Conservation (phyloP, 2,888 invertebrate species). For the Clostera curtula region DNA sequence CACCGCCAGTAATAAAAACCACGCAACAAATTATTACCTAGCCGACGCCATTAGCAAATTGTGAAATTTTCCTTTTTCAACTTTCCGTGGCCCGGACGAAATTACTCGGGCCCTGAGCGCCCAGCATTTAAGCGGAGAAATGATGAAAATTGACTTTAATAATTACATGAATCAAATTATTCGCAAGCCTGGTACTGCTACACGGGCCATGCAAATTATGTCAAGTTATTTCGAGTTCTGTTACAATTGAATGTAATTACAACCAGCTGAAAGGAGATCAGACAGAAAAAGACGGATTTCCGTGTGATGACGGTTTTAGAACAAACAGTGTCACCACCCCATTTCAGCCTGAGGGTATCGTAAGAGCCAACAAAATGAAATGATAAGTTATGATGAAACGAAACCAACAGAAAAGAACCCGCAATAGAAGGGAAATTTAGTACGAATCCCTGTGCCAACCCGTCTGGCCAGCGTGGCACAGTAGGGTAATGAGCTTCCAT, state of each 20-base stretch:
- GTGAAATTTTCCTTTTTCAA: conserved; percentile 70
- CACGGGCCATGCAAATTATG: conserved; percentile 17
- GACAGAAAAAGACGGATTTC: too few species aligned
- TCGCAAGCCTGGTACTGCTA: conserved; percentile 22
- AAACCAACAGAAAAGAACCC: too few species aligned
- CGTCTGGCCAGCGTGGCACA: too few species aligned
- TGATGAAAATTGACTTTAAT: conserved; percentile 60
- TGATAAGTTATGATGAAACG: too few species aligned
- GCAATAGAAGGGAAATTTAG: too few species aligned
- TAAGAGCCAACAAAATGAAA: too few species aligned
- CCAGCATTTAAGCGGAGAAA: conserved; percentile 52
- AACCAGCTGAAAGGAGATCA: conserved; percentile 6
- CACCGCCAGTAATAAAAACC: conserved; percentile 47
- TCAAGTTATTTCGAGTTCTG: conserved; percentile 7
- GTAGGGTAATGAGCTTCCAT: too few species aligned
- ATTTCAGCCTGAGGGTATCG: too few species aligned
- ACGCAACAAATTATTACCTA: conserved; percentile 56
- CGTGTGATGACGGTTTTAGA: too few species aligned
- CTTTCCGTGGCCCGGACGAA: conserved; percentile 57
- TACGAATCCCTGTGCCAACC: too few species aligned
- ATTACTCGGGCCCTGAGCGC: conserved; percentile 60
- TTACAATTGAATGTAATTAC: conserved; percentile 9
- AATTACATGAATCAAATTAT: conserved; percentile 49
- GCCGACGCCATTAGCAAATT: conserved; percentile 64
- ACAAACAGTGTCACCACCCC: too few species aligned